Percentiles rank a stretch among this genome's conserved stretches.
These are phyloP conservation scores for Synchiropus splendidus DNA, from an alignment of 2,113 vertebrate species.

Conservation along the genomic window DNA sequence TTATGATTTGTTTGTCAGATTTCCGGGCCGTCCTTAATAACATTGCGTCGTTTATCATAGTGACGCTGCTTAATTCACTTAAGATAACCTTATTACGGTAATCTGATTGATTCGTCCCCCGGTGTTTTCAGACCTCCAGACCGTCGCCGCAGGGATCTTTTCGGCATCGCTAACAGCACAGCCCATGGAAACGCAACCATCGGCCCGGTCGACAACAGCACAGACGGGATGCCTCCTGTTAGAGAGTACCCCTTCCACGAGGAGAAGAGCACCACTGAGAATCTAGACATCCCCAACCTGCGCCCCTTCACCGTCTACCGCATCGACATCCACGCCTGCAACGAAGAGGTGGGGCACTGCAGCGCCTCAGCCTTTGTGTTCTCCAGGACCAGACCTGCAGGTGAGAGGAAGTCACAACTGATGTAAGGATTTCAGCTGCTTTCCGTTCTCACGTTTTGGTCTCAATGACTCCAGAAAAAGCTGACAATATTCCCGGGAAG, in stretches of 20 bases:
- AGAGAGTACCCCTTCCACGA: constrained; percentile 81
- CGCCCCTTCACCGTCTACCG: constrained; percentile 90
- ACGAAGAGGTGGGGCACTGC: constrained; percentile 83
- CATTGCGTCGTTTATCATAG: background rate
- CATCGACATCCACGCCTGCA: constrained; percentile 94
- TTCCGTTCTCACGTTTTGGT: background rate
- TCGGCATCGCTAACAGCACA: constrained; percentile 74
- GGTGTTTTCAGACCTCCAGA: constrained; percentile 66
- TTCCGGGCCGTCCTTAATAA: constrained; percentile 1
- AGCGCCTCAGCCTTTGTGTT: constrained; percentile 91
- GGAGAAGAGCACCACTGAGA: constrained; percentile 72
- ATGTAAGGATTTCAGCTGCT: background rate
- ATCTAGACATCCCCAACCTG: constrained; percentile 78
- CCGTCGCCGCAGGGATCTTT: constrained; percentile 79
- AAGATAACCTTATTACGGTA: background rate
- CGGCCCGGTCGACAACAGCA: constrained; percentile 62
- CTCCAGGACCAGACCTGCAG: constrained; percentile 91
- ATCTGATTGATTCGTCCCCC: constrained; percentile 2
- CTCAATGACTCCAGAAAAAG: constrained; percentile 69
- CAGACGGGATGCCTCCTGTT: constrained; percentile 67
- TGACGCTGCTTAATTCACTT: background rate
- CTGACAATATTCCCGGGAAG: constrained; percentile 85
- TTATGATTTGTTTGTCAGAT: constrained; percentile 10
- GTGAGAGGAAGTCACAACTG: constrained; percentile 48
- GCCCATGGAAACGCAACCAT: constrained; percentile 59